These are phyloP conservation scores for Periparus ater DNA, from an alignment of 2,797 vertebrate genomes.

Conservation along the genomic window DNA sequence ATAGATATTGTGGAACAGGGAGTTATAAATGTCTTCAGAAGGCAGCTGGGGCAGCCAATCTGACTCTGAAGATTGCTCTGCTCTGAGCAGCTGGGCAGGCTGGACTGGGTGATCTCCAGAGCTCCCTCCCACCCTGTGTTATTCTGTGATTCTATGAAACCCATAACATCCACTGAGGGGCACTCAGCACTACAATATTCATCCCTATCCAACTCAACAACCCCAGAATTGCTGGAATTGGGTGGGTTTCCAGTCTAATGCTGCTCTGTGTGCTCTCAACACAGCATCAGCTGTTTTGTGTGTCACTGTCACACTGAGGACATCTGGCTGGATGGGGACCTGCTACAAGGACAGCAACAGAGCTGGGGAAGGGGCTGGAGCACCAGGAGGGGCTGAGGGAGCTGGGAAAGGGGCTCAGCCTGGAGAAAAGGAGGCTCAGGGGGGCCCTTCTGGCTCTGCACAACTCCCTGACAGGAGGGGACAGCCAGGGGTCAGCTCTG, in stretches of 20 bases:
- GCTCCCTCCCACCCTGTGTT: neutral
- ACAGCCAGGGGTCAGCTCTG: accelerated
- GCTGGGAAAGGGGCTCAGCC: neutral
- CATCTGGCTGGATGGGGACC: neutral
- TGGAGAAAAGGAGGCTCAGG: neutral
- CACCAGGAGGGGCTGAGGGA: neutral
- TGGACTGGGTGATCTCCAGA: neutral
- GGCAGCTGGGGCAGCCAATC: neutral
- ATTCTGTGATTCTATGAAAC: neutral
- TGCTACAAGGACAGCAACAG: neutral
- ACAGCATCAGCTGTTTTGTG: neutral
- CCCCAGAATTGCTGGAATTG: neutral
- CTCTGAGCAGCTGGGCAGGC: neutral
- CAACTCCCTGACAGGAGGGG: neutral
- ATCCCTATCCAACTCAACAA: neutral
- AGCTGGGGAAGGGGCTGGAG: neutral
- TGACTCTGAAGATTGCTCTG: neutral
- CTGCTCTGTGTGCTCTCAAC: neutral
- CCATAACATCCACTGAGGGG: neutral
- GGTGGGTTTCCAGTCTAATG: neutral
- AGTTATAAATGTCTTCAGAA: neutral
- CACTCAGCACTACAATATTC: neutral
- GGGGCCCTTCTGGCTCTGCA: neutral
- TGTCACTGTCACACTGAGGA: neutral
- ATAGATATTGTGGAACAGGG: neutral